Conservation (phyloP, 2,888 invertebrate genomes). For the Archips xylosteana region DNA sequence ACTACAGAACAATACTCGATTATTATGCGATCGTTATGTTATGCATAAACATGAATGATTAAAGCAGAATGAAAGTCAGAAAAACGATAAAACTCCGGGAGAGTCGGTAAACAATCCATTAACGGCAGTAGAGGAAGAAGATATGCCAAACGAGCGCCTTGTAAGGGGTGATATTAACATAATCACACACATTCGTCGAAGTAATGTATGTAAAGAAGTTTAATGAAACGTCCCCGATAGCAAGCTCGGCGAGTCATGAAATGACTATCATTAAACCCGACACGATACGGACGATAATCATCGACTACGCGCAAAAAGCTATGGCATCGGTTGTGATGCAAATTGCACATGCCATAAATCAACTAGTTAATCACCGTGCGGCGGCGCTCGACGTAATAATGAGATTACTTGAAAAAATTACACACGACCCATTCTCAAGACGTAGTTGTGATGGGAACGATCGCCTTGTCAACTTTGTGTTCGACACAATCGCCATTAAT, state of each 20-base stretch:
- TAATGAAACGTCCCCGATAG: constrained; percentile 81
- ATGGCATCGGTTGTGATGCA: constrained; percentile 79
- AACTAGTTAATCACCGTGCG: constrained; percentile 81
- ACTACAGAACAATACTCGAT: constrained; percentile 44
- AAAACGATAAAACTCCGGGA: constrained; percentile 57
- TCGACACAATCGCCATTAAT: constrained; percentile 50
- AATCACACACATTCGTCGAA: constrained; percentile 81
- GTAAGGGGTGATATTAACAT: constrained; percentile 74
- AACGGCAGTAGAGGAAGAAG: constrained; percentile 68
- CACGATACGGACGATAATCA: constrained; percentile 85
- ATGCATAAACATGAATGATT: constrained; percentile 57
- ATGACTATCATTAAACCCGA: constrained; percentile 83
- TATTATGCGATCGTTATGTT: constrained; percentile 48
- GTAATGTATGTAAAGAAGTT: constrained; percentile 81
- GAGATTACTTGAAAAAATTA: constrained; percentile 82
- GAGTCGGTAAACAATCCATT: constrained; percentile 75
- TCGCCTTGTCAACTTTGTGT: constrained; percentile 55
- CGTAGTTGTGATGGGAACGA: constrained; percentile 59
- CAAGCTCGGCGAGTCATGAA: constrained; percentile 80
- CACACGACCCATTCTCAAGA: constrained; percentile 61
- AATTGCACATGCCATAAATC: constrained; percentile 84
- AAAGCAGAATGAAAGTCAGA: constrained; percentile 53
- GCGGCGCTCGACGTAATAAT: constrained; percentile 74
- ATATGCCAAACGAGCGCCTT: constrained; percentile 67
- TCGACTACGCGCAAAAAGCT: constrained; percentile 80